A percentile compares a stretch with the other conserved stretches of the same genome.
Conservation (phyloP, 2,888 invertebrate genomes). For the Trachelus troglodyta region DNA sequence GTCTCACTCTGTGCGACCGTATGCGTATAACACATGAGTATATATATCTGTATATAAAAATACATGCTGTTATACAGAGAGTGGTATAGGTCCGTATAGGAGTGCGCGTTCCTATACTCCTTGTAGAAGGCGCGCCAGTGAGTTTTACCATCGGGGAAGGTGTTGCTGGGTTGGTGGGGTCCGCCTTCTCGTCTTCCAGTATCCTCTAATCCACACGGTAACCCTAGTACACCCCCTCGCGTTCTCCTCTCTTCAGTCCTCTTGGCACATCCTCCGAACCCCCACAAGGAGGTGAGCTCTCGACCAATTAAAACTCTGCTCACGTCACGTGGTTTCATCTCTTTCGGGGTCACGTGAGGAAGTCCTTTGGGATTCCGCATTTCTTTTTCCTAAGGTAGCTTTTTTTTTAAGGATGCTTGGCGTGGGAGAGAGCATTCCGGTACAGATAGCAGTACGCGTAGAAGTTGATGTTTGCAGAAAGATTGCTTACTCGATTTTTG, state of each 20-base stretch:
- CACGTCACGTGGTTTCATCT: conserved; percentile 16
- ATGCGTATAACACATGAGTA: conserved; percentile 7
- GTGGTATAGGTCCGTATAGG: conserved; percentile 9
- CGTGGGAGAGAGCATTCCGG: conserved; percentile 7
- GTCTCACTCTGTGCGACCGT: conserved; percentile 16
- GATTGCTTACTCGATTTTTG: neutral
- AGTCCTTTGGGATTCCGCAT: conserved; percentile 16
- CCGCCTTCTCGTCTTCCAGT: conserved; percentile 47
- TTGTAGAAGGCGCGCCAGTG: conserved; percentile 14
- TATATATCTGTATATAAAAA: conserved; percentile 6
- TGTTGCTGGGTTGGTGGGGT: conserved; percentile 57
- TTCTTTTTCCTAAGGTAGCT: neutral
- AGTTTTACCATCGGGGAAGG: conserved; percentile 42
- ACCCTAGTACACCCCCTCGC: conserved; percentile 43
- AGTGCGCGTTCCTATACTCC: neutral
- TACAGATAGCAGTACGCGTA: conserved; percentile 6
- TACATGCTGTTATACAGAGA: neutral
- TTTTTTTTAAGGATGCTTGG: conserved; percentile 4
- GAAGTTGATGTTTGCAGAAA: neutral
- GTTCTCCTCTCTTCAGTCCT: conserved; percentile 20
- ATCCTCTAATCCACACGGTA: conserved; percentile 53
- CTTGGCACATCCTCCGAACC: conserved; percentile 24
- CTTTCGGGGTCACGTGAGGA: conserved; percentile 24
- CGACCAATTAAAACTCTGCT: conserved; percentile 64
- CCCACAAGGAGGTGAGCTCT: conserved; percentile 34